Conservation (phyloP, 1,140 invertebrate genomes). For the Brachionus paranguensis region DNA sequence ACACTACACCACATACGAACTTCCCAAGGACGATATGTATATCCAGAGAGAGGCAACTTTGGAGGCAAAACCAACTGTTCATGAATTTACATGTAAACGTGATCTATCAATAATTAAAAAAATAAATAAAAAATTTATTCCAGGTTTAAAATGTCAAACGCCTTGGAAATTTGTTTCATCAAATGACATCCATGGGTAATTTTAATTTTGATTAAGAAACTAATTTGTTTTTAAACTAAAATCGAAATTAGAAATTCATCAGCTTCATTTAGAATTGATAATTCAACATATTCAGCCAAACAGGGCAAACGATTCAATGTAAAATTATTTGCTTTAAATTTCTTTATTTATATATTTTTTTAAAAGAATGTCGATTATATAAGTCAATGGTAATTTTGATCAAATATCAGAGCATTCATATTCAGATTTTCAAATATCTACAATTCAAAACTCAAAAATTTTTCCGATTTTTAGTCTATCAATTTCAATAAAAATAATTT, state of each 20-base stretch:
- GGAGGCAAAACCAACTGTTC: conserved; percentile 33
- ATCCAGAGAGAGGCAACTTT: not conserved
- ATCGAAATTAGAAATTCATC: not conserved
- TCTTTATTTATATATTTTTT: not conserved
- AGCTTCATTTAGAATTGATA: not conserved
- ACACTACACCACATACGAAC: not conserved
- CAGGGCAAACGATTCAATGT: conserved; percentile 25
- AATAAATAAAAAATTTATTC: not conserved
- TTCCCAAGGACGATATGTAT: conserved; percentile 37
- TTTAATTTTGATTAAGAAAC: not conserved
- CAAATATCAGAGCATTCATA: not conserved
- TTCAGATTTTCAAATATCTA: not conserved
- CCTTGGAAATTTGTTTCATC: conserved; percentile 36
- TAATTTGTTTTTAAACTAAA: not conserved
- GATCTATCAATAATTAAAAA: not conserved
- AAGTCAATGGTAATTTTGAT: conserved; percentile 12
- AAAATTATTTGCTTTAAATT: not conserved
- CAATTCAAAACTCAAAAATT: not conserved
- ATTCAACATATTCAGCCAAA: conserved; percentile 11
- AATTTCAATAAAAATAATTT: not conserved
- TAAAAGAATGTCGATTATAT: conserved; percentile 1
- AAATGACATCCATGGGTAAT: conserved; percentile 30
- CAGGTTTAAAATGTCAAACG: conserved; percentile 6
- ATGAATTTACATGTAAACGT: conserved; percentile 25
- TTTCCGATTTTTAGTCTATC: not conserved